Evolutionary conservation across 2,113 vertebrate species (phyloP).

Genomic region (Oenanthe melanoleuca): DNA sequence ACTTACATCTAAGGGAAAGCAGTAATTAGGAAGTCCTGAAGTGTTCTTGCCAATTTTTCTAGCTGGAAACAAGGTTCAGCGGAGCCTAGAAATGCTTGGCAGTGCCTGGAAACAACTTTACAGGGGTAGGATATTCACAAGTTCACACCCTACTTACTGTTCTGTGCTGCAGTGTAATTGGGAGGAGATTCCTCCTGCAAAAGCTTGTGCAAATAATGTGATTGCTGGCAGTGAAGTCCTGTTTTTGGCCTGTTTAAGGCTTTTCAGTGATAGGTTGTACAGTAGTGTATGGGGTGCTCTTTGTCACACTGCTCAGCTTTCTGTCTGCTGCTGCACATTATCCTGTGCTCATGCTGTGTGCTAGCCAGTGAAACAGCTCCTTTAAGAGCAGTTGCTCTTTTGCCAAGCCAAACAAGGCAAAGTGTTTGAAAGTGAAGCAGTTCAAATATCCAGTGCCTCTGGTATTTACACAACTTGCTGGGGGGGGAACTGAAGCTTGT

Average conservation of each 20-base stretch:
- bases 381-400: not conserved
- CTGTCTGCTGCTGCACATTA: not conserved
- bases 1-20: not conserved
- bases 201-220: not conserved
- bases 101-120: not conserved
- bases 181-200: not conserved
- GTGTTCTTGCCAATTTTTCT: not conserved
- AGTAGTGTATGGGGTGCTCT: not conserved
- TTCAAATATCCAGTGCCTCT: slow-evolving; percentile 33
- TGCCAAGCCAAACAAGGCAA: slow-evolving; percentile 30
- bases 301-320: not conserved
- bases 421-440: slow-evolving; percentile 35
- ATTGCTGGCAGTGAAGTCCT: not conserved
- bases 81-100: not conserved
- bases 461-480: slow-evolving; percentile 17
- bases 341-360: rapidly evolving
- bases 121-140: not conserved
- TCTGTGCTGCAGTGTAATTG: not conserved
- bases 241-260: not conserved
- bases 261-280: not conserved
- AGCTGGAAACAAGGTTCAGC: not conserved
- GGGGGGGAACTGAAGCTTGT: not conserved
- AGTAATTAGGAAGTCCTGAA: not conserved
- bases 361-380: not conserved
- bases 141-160: not conserved